Base-by-base conservation (phyloP, 2,113 vertebrate species). In the Alligator sinensis region DNA sequence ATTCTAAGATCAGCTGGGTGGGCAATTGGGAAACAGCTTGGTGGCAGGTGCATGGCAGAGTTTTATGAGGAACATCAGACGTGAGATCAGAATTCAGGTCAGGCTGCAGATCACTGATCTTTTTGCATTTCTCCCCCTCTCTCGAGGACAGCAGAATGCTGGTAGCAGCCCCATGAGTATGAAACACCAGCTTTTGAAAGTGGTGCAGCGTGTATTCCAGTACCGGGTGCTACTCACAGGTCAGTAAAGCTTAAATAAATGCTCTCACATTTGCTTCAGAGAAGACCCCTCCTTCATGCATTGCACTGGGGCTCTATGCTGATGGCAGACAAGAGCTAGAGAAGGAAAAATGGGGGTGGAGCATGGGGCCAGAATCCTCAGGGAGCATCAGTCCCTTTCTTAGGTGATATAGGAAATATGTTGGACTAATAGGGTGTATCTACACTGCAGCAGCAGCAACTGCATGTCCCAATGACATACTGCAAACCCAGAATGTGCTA, bases 161-260 rank as follows among this genome's bases (percentile, higher is more conserved):
- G 96, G 94, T 28, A 97, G 97, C 30, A 97, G 98, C 19, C 96
- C 97, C 84, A 96, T 97, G 91, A 98, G 93, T 77, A 92, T 99
- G 87, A 99, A 98, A 94, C 98, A 99, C 61, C 98, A 98, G 96
- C 98, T 99, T 91, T 96, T 99, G 94, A 98, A 98, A 96, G 98
- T 99, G 78, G 98, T 99, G 2, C 98, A 99, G 80, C 99, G 98
- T 22, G 97, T 99, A 68, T 98, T 99, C 97, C 99, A 99, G 96
- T 99, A 99, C 94, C 98, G 96, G 77, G 98, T 99, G 97, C 98
- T 99, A 84, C 99, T 99, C 91, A 99, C 99, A 95, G 99, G 99
- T 99, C 95, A 97, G 98, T 90, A 93, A 93, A 87, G 83, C 21
- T 17, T 55, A 63, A 84, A 76, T 9, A 63, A 84, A 76, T 9